Conservation (phyloP, 2,797 vertebrate genomes). For the Pristis pectinata region DNA sequence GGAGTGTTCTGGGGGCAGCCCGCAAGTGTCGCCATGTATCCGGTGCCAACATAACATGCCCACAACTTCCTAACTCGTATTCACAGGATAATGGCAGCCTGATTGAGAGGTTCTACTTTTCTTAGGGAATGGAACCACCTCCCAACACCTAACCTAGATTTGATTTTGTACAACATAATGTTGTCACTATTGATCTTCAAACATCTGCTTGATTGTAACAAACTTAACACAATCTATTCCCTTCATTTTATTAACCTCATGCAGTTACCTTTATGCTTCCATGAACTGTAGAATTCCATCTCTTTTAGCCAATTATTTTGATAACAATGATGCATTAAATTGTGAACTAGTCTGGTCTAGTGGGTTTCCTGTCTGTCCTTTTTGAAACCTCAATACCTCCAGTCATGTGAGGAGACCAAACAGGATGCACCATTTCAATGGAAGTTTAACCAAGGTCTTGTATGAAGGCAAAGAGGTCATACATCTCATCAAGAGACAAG, state of each 20-base stretch:
- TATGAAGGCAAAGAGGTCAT: neutral
- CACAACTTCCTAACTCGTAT: too few species aligned
- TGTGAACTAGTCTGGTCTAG: neutral
- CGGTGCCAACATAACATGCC: too few species aligned
- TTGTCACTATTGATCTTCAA: neutral
- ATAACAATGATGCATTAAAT: neutral
- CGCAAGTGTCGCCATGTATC: too few species aligned
- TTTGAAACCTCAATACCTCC: neutral
- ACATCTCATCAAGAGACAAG: neutral
- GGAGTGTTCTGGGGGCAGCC: too few species aligned
- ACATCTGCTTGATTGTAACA: neutral
- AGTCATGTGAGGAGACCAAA: neutral
- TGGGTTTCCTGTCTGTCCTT: neutral
- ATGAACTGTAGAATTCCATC: neutral
- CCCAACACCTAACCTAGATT: neutral
- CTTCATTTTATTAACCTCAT: neutral
- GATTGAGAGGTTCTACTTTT: too few species aligned
- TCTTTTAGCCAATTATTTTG: neutral
- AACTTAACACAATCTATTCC: neutral
- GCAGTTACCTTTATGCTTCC: neutral
- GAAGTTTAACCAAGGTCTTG: neutral
- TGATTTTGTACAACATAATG: neutral
- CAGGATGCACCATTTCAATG: neutral
- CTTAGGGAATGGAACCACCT: neutral
- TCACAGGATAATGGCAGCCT: too few species aligned